A percentile compares a stretch with the other conserved stretches of the same genome.
phyloP scores from a whole-genome alignment of 2,888 invertebrate genomes.

The Nematopogon swammerdamellus region DNA sequence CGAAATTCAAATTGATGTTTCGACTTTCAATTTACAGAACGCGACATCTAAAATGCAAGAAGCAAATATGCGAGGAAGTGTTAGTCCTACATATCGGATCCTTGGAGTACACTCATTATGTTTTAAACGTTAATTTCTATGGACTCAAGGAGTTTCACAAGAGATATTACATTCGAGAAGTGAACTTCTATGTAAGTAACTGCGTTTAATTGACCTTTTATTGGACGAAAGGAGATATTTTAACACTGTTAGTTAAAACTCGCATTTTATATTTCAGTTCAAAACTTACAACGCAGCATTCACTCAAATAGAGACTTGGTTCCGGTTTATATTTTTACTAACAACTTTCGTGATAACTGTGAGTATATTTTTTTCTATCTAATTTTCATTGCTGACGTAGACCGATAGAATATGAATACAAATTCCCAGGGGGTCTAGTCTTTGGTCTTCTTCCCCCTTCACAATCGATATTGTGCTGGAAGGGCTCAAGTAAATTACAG shows the following conservation, averaged over 20 bases:
- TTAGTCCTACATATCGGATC: slow-evolving; percentile 87
- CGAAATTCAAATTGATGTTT: too few species aligned
- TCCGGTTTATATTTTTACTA: slow-evolving; percentile 88
- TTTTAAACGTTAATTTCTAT: slow-evolving; percentile 79
- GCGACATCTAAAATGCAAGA: slow-evolving; percentile 76
- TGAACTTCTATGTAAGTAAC: slow-evolving; percentile 79
- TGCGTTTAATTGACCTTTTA: slow-evolving; percentile 9
- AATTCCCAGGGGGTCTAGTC: too few species aligned
- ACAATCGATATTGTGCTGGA: too few species aligned
- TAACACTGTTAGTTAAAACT: too few species aligned
- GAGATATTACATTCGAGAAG: slow-evolving; percentile 78
- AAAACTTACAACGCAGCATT: slow-evolving; percentile 95
- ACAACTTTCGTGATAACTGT: slow-evolving; percentile 85
- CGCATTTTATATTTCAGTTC: slow-evolving; percentile 68
- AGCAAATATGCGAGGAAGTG: slow-evolving; percentile 82
- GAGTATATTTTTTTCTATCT: slow-evolving; percentile 53
- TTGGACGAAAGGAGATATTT: too few species aligned
- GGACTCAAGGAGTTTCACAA: slow-evolving; percentile 83
- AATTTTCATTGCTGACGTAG: too few species aligned
- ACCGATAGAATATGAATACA: too few species aligned
- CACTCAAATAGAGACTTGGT: slow-evolving; percentile 97
- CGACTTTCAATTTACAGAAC: slow-evolving; percentile 58
- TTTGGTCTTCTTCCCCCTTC: too few species aligned
- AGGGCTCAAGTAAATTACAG: too few species aligned
- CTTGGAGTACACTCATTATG: slow-evolving; percentile 84